Percentiles rank a stretch among this genome's conserved stretches.
phyloP scores from a whole-genome alignment of 2,888 invertebrate species.

The Leptopilina drosophilae region DNA sequence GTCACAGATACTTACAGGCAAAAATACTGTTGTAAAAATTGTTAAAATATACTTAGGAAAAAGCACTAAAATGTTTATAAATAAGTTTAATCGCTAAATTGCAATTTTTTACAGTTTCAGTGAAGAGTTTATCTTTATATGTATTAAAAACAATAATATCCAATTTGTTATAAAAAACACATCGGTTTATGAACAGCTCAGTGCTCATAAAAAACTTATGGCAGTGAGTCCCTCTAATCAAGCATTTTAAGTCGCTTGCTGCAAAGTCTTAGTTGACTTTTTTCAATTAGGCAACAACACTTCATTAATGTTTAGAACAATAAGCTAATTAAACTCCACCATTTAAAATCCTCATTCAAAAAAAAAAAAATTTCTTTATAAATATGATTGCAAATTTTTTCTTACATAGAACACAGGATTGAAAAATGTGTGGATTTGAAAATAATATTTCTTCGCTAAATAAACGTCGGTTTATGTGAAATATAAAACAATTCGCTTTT shows the following conservation, averaged over 20 bases:
- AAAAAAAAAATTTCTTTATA: background rate
- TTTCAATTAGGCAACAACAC: background rate
- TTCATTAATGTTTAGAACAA: background rate
- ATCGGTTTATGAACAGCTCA: slow-evolving; percentile 2
- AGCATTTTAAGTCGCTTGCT: background rate
- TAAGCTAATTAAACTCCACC: background rate
- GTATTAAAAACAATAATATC: background rate
- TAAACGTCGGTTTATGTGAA: background rate
- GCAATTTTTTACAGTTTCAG: slow-evolving; percentile 29
- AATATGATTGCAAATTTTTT: background rate
- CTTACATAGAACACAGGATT: background rate
- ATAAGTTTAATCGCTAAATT: slow-evolving; percentile 29
- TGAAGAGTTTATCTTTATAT: background rate
- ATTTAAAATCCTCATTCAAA: background rate
- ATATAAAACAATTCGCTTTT: slow-evolving; percentile 11
- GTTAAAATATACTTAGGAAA: slow-evolving; percentile 23
- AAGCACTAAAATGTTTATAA: slow-evolving; percentile 27
- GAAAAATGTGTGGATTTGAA: slow-evolving; percentile 9
- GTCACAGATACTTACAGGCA: slow-evolving; percentile 24
- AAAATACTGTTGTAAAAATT: slow-evolving; percentile 34
- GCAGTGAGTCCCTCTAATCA: slow-evolving; percentile 30
- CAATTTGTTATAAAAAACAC: background rate
- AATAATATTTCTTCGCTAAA: background rate
- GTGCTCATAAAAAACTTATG: slow-evolving; percentile 34
- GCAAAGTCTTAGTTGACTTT: slow-evolving; percentile 25